phyloP scores from a whole-genome alignment of 2,113 vertebrate species.

The Andinoacara biseriatus region DNA sequence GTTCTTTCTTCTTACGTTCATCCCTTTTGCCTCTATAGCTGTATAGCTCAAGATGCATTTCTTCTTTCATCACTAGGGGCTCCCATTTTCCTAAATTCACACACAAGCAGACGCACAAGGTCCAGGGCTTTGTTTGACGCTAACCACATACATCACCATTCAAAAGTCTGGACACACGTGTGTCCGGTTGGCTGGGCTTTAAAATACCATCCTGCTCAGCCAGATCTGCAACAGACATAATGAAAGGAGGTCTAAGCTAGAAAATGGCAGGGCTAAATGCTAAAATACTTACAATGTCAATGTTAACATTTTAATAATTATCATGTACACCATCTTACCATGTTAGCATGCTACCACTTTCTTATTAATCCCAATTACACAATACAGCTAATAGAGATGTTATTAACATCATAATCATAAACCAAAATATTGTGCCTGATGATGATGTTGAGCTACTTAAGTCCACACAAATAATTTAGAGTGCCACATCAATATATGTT shows the following conservation, averaged over 20 bases:
- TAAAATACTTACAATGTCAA: too few species aligned
- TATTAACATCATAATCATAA: background rate
- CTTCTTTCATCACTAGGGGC: conserved; percentile 4
- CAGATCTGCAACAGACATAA: too few species aligned
- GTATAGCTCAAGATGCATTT: conserved; percentile 2
- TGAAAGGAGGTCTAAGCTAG: too few species aligned
- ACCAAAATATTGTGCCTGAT: background rate
- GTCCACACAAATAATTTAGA: background rate
- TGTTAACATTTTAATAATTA: too few species aligned
- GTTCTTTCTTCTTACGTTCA: background rate
- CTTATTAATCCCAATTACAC: background rate
- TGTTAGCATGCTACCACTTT: background rate
- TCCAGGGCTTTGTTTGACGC: conserved; percentile 31
- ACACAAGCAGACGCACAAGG: conserved; percentile 13
- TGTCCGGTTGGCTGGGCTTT: too few species aligned
- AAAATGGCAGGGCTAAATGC: background rate
- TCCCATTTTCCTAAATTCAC: conserved; percentile 10
- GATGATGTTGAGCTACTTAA: background rate
- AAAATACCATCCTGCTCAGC: too few species aligned
- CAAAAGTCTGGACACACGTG: too few species aligned
- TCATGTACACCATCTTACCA: background rate
- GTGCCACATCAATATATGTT: background rate
- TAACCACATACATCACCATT: conserved; percentile 6
- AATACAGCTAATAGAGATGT: background rate
- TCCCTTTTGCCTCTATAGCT: conserved; percentile 4